A percentile compares a stretch with the other conserved stretches of the same genome.
These are phyloP conservation scores for Xiphophorus maculatus DNA, from an alignment of 2,113 vertebrate genomes.

Conservation along the genomic window DNA sequence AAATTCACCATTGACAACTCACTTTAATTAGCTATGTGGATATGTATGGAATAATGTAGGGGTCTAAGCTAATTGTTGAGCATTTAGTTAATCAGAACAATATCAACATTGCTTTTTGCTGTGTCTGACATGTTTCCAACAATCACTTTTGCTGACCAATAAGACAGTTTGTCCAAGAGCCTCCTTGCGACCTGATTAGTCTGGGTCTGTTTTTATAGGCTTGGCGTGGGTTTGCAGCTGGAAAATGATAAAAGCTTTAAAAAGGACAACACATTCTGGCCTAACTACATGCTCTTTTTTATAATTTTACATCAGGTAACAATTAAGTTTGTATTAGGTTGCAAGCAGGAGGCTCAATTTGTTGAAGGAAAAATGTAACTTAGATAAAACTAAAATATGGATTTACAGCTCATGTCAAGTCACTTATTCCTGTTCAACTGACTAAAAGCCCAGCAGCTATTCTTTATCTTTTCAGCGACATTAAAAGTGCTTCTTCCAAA, in stretches of 20 bases:
- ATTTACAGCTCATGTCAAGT: slow-evolving; percentile 5
- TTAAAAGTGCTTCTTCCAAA: neutral
- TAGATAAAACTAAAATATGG: neutral
- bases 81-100: too few relatives aligned
- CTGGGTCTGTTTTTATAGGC: slow-evolving; percentile 59
- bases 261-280: slow-evolving; percentile 71
- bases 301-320: slow-evolving; percentile 73
- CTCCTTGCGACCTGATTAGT: slow-evolving; percentile 57
- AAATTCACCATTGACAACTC: too few relatives aligned
- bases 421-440: neutral
- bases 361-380: slow-evolving; percentile 31
- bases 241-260: slow-evolving; percentile 66
- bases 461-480: neutral
- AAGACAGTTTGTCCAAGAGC: slow-evolving; percentile 29
- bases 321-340: slow-evolving; percentile 76
- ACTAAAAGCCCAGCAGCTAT: neutral
- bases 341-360: slow-evolving; percentile 62
- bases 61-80: too few relatives aligned
- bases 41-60: too few relatives aligned
- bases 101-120: too few relatives aligned
- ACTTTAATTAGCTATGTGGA: too few relatives aligned
- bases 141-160: slow-evolving; percentile 39
- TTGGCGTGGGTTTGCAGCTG: slow-evolving; percentile 63
- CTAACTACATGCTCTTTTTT: slow-evolving; percentile 66
- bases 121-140: neutral